phyloP scores from a whole-genome alignment of 2,888 invertebrate genomes.

The Brenthis hecate region DNA sequence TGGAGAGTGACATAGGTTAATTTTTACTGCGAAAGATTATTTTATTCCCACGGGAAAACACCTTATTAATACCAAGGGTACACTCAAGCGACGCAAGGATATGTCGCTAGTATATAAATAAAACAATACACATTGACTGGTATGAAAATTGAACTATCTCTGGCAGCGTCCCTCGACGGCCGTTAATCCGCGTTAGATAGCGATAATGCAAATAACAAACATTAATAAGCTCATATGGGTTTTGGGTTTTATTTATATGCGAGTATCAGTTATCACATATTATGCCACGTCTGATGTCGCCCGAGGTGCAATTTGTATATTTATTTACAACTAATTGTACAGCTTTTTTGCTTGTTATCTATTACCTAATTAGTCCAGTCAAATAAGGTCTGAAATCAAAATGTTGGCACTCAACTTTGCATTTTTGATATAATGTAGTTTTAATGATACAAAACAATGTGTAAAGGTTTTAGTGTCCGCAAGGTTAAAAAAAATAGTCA shows the following conservation, averaged over 20 bases:
- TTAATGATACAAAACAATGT: no score
- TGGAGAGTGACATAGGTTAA: no score
- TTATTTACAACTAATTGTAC: not conserved
- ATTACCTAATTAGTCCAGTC: no score
- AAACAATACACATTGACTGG: constrained; percentile 11
- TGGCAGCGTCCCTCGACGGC: constrained; percentile 8
- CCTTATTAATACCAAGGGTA: no score
- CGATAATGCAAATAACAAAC: constrained; percentile 23
- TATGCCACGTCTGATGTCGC: not conserved
- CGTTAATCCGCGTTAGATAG: constrained; percentile 23
- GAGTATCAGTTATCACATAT: not conserved
- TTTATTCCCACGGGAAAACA: no score
- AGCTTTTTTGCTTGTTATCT: no score
- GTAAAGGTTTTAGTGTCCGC: no score
- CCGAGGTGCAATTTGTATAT: not conserved
- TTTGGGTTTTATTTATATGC: constrained; percentile 9
- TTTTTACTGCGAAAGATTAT: no score
- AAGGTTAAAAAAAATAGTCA: no score
- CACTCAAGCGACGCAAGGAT: not conserved
- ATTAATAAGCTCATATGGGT: constrained; percentile 18
- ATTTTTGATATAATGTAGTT: no score
- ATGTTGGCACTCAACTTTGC: no score
- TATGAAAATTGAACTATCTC: constrained; percentile 12
- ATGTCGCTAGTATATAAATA: not conserved
- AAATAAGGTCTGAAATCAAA: no score